A percentile compares a stretch with the other conserved stretches of the same genome.
Evolutionary conservation across 2,797 vertebrate species (phyloP).

Genomic region (Trachurus trachurus): DNA sequence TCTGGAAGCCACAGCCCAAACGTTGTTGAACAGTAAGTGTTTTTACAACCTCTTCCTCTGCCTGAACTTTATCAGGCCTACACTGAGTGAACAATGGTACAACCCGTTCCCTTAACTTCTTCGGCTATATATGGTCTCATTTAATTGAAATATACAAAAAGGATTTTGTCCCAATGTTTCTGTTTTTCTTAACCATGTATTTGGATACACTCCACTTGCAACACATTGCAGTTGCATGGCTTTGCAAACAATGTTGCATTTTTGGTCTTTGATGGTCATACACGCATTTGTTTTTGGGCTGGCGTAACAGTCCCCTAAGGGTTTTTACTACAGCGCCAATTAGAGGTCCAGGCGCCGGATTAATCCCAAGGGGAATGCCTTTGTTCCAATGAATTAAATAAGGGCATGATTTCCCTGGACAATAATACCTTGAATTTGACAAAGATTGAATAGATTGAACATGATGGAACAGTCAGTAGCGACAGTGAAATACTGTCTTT

Average conservation of each 20-base stretch:
- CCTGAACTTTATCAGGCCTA: slow-evolving; percentile 45
- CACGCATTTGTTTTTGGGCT: slow-evolving; percentile 38
- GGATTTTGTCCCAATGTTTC: slow-evolving; percentile 13
- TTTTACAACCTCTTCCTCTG: slow-evolving; percentile 71
- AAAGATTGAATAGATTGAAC: slow-evolving; percentile 42
- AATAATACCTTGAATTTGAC: slow-evolving; percentile 45
- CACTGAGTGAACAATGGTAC: slow-evolving; percentile 51
- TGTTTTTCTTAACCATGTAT: slow-evolving; percentile 29
- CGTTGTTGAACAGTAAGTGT: slow-evolving; percentile 52
- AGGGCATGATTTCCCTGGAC: slow-evolving; percentile 44
- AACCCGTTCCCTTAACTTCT: neutral
- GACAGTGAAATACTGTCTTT: neutral
- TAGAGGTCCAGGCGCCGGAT: slow-evolving; percentile 43
- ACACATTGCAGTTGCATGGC: slow-evolving; percentile 3
- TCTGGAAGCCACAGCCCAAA: slow-evolving; percentile 45
- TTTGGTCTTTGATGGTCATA: slow-evolving; percentile 35
- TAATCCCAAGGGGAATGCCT: slow-evolving; percentile 64
- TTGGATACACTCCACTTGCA: slow-evolving; percentile 17
- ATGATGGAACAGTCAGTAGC: slow-evolving; percentile 18
- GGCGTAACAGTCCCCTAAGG: slow-evolving; percentile 33
- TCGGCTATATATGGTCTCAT: slow-evolving; percentile 43
- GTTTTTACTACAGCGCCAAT: slow-evolving; percentile 54
- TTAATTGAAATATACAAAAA: slow-evolving; percentile 34
- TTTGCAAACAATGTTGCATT: slow-evolving; percentile 13
- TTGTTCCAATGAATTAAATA: slow-evolving; percentile 63